These are phyloP conservation scores for Triplophysa dalaica DNA, from an alignment of 2,113 vertebrate genomes.

Conservation along the genomic window DNA sequence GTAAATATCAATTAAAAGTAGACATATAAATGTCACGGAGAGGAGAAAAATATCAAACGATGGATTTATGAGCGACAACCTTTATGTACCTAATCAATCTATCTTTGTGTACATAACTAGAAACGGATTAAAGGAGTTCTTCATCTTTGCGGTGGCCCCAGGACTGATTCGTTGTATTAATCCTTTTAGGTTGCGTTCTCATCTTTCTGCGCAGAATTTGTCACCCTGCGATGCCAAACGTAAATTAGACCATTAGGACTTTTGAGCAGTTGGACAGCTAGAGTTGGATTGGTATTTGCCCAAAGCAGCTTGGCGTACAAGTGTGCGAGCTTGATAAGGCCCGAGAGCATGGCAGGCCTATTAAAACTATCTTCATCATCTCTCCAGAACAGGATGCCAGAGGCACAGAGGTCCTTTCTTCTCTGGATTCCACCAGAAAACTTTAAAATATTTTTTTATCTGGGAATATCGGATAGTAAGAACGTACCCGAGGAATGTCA, in stretches of 20 bases:
- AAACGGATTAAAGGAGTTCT: background rate
- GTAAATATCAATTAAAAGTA: background rate
- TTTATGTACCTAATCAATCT: background rate
- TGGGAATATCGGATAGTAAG: conserved; percentile 17
- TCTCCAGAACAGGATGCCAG: conserved; percentile 32
- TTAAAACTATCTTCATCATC: conserved; percentile 40
- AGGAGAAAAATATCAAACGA: background rate
- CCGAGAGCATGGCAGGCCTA: conserved; percentile 26
- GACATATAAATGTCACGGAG: background rate
- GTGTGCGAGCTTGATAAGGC: conserved; percentile 38
- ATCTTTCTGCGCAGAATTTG: conserved; percentile 21
- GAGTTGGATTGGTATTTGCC: conserved; percentile 35
- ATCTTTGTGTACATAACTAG: background rate
- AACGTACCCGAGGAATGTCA: conserved; percentile 40
- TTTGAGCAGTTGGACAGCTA: conserved; percentile 21
- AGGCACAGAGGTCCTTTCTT: conserved; percentile 31
- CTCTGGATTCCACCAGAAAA: conserved; percentile 22
- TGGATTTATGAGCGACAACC: background rate
- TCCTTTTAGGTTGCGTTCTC: conserved; percentile 1
- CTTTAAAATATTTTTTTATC: conserved; percentile 19
- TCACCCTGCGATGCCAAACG: conserved; percentile 37
- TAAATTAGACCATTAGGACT: conserved; percentile 24
- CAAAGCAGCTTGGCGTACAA: conserved; percentile 35
- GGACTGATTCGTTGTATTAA: background rate
- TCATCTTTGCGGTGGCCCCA: background rate